Percentiles rank a stretch among this genome's conserved stretches.
phyloP scores from a whole-genome alignment of 2,797 vertebrate species.

The Enteromius anoplus region DNA sequence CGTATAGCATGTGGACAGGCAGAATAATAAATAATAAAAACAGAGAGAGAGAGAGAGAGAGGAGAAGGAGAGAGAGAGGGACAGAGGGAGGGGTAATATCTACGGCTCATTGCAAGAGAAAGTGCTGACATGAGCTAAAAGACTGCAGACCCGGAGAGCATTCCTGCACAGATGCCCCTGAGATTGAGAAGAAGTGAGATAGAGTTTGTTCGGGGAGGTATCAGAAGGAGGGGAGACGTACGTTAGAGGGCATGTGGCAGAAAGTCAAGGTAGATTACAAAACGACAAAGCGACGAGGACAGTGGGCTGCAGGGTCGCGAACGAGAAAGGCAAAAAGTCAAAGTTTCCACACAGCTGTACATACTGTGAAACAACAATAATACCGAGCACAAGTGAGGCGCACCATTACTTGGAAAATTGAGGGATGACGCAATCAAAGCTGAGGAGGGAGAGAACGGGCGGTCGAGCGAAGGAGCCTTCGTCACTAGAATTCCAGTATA shows the following conservation, averaged over 20 bases:
- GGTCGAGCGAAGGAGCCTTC: conserved; percentile 28
- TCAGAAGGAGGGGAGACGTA: conserved; percentile 14
- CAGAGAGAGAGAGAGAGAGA: background rate
- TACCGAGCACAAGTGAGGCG: conserved; percentile 48
- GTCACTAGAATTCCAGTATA: conserved; percentile 55
- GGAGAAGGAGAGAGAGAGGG: conserved; percentile 18
- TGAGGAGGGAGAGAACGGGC: conserved; percentile 37
- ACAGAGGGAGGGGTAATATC: conserved; percentile 52
- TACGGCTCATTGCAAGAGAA: conserved; percentile 63
- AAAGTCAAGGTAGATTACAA: conserved; percentile 33
- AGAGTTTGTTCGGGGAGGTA: conserved; percentile 25
- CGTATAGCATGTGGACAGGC: conserved; percentile 50
- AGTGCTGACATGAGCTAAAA: conserved; percentile 66
- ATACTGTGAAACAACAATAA: conserved; percentile 61
- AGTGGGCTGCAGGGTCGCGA: background rate
- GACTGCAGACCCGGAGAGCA: conserved; percentile 56
- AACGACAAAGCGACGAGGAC: conserved; percentile 12
- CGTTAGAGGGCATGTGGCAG: conserved; percentile 41
- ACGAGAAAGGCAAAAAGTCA: conserved; percentile 49
- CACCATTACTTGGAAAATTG: conserved; percentile 58
- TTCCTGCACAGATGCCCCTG: conserved; percentile 54
- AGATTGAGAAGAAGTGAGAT: conserved; percentile 34
- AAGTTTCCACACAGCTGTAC: conserved; percentile 65
- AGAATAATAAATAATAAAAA: conserved; percentile 59
- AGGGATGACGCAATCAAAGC: conserved; percentile 59